A percentile compares a stretch with the other conserved stretches of the same genome.
Conservation (phyloP, 2,797 vertebrate genomes). For the Hemibagrus guttatus region DNA sequence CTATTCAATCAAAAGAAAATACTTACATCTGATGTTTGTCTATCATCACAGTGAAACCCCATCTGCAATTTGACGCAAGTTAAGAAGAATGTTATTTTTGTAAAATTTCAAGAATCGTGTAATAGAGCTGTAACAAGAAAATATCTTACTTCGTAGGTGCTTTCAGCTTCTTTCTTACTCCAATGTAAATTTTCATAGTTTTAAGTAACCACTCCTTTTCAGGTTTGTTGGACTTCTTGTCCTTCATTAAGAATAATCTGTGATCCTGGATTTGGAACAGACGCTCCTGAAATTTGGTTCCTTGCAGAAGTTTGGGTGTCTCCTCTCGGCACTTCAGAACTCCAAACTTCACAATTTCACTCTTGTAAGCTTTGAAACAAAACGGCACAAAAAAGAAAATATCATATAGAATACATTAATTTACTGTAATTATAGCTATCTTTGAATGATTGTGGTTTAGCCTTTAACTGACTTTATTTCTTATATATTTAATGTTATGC, state of each 20-base stretch:
- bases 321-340: conserved; percentile 89
- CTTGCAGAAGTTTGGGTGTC: conserved; percentile 87
- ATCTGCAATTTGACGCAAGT: conserved; percentile 71
- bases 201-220: conserved; percentile 92
- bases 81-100: background rate
- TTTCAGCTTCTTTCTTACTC: conserved; percentile 91
- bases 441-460: background rate
- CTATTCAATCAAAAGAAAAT: conserved; percentile 25
- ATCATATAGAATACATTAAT: background rate
- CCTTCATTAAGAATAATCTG: conserved; percentile 89
- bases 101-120: background rate
- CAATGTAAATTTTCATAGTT: conserved; percentile 90
- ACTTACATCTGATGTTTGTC: conserved; percentile 97
- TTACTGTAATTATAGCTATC: background rate
- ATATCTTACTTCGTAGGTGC: conserved; percentile 84
- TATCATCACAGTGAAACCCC: conserved; percentile 89
- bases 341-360: conserved; percentile 86
- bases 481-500: background rate
- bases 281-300: conserved; percentile 91
- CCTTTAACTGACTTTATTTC: background rate
- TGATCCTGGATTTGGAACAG: conserved; percentile 87
- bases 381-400: background rate
- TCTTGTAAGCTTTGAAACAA: conserved; percentile 76
- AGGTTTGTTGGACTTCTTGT: conserved; percentile 90
- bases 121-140: background rate